Percentiles rank a stretch among this genome's conserved stretches.
These are phyloP conservation scores for Cheilosia vulpina DNA, from an alignment of 2,888 invertebrate genomes.

Conservation along the genomic window DNA sequence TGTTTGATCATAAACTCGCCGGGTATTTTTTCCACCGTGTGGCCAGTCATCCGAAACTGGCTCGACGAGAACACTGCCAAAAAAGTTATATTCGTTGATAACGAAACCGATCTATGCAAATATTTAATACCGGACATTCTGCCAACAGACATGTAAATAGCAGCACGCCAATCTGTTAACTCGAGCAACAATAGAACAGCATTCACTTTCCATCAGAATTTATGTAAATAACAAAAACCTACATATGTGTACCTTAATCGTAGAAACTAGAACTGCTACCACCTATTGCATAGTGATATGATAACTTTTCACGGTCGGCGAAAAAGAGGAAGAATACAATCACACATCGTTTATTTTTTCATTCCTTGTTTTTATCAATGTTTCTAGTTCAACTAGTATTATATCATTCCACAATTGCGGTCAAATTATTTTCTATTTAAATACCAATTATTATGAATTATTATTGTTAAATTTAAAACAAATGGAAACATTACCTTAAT, in stretches of 20 bases:
- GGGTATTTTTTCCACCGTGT: slow-evolving; percentile 90
- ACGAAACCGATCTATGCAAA: slow-evolving; percentile 89
- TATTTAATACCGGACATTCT: slow-evolving; percentile 91
- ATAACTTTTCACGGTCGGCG: slow-evolving; percentile 1
- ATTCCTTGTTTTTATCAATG: slow-evolving; percentile 43
- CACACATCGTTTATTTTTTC: slow-evolving; percentile 35
- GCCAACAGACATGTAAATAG: slow-evolving; percentile 86
- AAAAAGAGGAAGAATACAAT: slow-evolving; percentile 17
- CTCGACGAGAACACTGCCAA: slow-evolving; percentile 91
- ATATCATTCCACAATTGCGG: slow-evolving; percentile 51
- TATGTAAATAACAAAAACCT: slow-evolving; percentile 68
- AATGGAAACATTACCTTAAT: slow-evolving; percentile 21
- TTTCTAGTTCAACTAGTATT: slow-evolving; percentile 51
- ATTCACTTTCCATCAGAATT: slow-evolving; percentile 54
- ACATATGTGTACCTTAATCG: slow-evolving; percentile 69
- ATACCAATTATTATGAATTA: slow-evolving; percentile 10
- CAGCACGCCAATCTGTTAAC: not conserved
- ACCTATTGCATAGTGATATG: slow-evolving; percentile 47
- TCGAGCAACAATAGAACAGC: slow-evolving; percentile 19
- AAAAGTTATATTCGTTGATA: slow-evolving; percentile 89
- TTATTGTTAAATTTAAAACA: slow-evolving; percentile 23
- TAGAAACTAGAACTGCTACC: slow-evolving; percentile 50
- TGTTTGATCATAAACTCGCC: slow-evolving; percentile 91
- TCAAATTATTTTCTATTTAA: slow-evolving; percentile 65
- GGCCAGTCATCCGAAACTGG: slow-evolving; percentile 91